Base-by-base conservation (phyloP, 92 coral and sea anemone genomes). In the Scolanthus callimorphus region DNA sequence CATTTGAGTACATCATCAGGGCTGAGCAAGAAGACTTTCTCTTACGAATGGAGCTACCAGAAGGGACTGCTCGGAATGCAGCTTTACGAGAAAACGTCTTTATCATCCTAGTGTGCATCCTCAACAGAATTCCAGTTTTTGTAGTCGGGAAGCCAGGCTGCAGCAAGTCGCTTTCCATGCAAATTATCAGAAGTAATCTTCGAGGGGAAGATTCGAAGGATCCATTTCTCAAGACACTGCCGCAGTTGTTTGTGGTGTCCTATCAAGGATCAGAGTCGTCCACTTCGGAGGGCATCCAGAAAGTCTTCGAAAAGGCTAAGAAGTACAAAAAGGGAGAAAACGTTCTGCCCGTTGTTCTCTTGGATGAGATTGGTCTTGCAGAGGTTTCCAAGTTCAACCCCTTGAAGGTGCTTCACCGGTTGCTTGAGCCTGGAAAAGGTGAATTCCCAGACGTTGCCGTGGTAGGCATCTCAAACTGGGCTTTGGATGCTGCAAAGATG, bases 381-480 rank as follows among this genome's bases (percentile, higher is more conserved):
- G 98, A 92, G 64, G 75, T 80, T 39, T 92, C 98, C 20, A 84
- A 88, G 82, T 92, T 84, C 81, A 92, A 92, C 48, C 98, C 98
- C 13, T 77, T 92, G 17, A 92, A 92, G 54, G 98, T 92, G 28
- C 78, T 92, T 21, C 98, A 92, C 77, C 87, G 90, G 47, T 64
- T 92, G 31, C 86, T 92, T 39, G 98, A 92, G 31, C 96, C 92
- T 11, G 90, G 79, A 20, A 81, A 88, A 20, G 85, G 90, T 17
- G 48, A 73, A 24, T 64, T 88, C 60, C 98, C 98, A 29, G 90
- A 92, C 54, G 92, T 92, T n/a, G 96, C 96, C 22, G 98, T 92
- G 0, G 98, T 92, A n/a, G 98, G 98, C 2, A 88, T 92, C 29
- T 92, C 98, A 3, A 92, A 92, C 85, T 92, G 98, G 98, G 88